Percentiles rank a stretch among this genome's conserved stretches.
Evolutionary conservation across 2,113 vertebrate species (phyloP).

Genomic region (Pseudorectes ferrugineus): DNA sequence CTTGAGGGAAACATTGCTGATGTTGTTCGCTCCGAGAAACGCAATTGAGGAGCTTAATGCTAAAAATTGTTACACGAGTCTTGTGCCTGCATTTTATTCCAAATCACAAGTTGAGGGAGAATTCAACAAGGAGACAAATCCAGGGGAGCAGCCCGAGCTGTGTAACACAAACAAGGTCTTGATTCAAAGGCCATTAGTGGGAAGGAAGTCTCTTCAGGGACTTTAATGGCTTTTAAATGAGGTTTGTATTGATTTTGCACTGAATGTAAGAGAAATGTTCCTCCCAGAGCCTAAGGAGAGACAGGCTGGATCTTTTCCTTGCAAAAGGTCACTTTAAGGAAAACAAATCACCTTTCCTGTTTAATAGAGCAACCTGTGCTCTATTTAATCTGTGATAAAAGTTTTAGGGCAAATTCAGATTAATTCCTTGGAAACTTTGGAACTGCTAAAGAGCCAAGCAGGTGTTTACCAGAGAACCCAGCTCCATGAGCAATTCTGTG

Average conservation of each 20-base stretch:
- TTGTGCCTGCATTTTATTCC: neutral
- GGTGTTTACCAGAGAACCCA: neutral
- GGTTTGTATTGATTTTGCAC: conserved; percentile 32
- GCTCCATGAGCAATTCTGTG: neutral
- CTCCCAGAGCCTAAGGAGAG: neutral
- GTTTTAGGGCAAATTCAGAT: neutral
- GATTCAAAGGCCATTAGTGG: neutral
- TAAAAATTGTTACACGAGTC: neutral
- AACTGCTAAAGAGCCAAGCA: neutral
- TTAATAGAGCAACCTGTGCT: neutral
- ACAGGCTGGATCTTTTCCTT: neutral
- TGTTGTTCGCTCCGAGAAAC: neutral
- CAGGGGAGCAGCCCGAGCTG: neutral
- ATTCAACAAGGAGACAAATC: neutral
- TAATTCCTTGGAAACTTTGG: neutral
- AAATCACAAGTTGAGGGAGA: neutral
- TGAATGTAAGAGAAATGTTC: neutral
- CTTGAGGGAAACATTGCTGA: neutral
- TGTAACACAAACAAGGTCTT: neutral
- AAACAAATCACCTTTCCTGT: neutral
- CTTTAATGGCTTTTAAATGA: conserved; percentile 12
- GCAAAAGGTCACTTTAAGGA: neutral
- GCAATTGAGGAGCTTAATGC: neutral
- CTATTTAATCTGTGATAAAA: neutral
- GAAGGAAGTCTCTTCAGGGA: neutral